phyloP scores from a whole-genome alignment of 2,888 invertebrate species.

The Monopis laevigella region DNA sequence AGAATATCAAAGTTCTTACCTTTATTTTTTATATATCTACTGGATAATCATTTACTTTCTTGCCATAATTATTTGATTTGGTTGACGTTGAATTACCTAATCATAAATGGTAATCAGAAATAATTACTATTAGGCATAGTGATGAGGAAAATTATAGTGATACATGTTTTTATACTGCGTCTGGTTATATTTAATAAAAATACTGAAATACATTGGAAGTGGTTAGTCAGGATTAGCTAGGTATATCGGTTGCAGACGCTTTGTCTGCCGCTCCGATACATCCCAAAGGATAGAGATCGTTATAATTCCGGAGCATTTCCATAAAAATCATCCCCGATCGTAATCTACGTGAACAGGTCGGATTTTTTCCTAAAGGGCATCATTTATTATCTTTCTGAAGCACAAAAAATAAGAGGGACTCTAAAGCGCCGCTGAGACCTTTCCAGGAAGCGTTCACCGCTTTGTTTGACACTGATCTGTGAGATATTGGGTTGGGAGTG shows the following conservation, averaged over 20 bases:
- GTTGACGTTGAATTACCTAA: no score
- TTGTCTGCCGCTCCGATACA: constrained; percentile 61
- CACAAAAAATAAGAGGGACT: constrained; percentile 55
- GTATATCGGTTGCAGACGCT: constrained; percentile 55
- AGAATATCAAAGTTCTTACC: no score
- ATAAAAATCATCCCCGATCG: constrained; percentile 63
- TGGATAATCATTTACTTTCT: no score
- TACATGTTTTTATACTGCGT: no score
- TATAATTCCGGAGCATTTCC: constrained; percentile 64
- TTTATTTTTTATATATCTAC: no score
- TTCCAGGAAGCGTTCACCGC: constrained; percentile 56
- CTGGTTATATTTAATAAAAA: no score
- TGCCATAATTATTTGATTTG: no score
- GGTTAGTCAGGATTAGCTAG: no score
- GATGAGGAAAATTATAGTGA: no score
- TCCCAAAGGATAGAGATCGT: constrained; percentile 62
- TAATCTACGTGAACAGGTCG: constrained; percentile 64
- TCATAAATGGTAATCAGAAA: no score
- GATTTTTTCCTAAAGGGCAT: constrained; percentile 57
- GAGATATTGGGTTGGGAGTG: constrained; percentile 35
- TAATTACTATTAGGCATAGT: no score
- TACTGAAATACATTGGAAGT: no score
- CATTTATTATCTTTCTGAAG: constrained; percentile 62
- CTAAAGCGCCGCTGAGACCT: constrained; percentile 60
- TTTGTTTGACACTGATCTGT: constrained; percentile 62